Conservation (phyloP, 2,797 vertebrate genomes). For the Myiotriccus ornatus region DNA sequence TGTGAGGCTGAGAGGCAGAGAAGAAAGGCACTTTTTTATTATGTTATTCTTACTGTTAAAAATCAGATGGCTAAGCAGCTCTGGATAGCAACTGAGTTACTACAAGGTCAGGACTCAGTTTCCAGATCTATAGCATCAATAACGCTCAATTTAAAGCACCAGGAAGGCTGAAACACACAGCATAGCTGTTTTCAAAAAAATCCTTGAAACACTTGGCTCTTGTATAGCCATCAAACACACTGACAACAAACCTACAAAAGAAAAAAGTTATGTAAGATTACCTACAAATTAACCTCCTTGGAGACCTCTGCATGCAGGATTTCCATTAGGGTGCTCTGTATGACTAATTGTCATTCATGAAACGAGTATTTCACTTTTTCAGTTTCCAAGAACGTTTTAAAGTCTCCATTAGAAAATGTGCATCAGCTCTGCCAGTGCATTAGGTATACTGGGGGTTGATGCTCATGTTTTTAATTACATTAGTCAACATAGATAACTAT, state of each 20-base stretch:
- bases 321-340: background rate
- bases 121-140: constrained; percentile 32
- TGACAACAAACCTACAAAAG: background rate
- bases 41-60: constrained; percentile 7
- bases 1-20: background rate
- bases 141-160: constrained; percentile 47
- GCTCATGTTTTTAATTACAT: constrained; percentile 10
- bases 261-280: background rate
- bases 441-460: background rate
- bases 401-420: background rate
- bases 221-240: background rate
- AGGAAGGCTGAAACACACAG: constrained; percentile 46
- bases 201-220: constrained; percentile 35
- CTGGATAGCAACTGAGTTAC: constrained; percentile 35
- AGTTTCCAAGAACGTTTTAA: background rate
- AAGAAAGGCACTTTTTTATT: background rate
- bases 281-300: background rate
- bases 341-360: background rate
- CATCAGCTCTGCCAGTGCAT: background rate
- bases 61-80: constrained; percentile 3
- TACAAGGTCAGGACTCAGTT: constrained; percentile 40
- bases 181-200: constrained; percentile 8
- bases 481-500: constrained; percentile 9
- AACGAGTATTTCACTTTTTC: background rate
- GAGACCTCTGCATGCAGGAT: background rate